Evolutionary conservation across 2,113 vertebrate species (phyloP).

Genomic region (Chaetodon trifascialis): DNA sequence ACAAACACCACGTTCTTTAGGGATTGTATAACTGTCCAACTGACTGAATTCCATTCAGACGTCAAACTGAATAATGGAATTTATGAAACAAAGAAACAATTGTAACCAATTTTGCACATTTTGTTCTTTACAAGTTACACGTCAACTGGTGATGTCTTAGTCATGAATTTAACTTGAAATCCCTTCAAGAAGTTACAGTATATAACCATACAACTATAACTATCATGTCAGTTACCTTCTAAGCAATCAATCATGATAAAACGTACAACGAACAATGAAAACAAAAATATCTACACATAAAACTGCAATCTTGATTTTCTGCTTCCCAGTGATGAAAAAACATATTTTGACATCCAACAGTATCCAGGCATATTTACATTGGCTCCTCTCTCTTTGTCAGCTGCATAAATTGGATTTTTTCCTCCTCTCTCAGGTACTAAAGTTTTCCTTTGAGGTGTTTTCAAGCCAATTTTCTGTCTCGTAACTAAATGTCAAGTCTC

Average conservation of each 20-base stretch:
- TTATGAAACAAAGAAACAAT: neutral
- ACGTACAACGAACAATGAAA: no score
- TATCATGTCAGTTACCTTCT: neutral
- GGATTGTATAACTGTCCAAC: neutral
- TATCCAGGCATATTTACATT: constrained; percentile 40
- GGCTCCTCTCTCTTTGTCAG: constrained; percentile 44
- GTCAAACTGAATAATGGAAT: neutral
- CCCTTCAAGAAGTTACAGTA: no score
- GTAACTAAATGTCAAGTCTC: constrained; percentile 79
- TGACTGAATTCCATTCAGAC: neutral
- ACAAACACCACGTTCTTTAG: neutral
- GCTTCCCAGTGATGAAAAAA: neutral
- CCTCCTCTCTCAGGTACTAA: constrained; percentile 34
- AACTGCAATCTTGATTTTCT: neutral
- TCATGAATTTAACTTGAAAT: neutral
- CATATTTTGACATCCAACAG: constrained; percentile 5
- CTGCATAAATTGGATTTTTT: constrained; percentile 23
- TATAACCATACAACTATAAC: no score
- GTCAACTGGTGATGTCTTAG: neutral
- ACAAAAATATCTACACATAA: neutral
- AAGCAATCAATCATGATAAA: neutral
- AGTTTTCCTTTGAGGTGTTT: constrained; percentile 69
- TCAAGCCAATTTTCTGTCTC: constrained; percentile 76
- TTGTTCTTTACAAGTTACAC: neutral
- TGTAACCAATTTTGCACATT: neutral